These are phyloP conservation scores for Atrina japonica DNA, from an alignment of 2,888 invertebrate genomes.

Conservation along the genomic window DNA sequence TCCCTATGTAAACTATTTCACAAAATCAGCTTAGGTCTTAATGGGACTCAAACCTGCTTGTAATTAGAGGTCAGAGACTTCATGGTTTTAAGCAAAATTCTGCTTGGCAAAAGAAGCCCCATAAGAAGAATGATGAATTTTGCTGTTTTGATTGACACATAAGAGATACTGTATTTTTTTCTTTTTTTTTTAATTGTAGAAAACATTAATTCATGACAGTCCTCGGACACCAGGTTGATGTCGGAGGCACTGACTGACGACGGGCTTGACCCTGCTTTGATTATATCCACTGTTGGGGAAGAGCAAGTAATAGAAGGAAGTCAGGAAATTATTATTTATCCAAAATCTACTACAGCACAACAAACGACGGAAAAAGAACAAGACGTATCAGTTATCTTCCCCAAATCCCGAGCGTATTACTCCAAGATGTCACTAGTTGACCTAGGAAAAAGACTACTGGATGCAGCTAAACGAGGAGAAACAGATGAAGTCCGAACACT, in stretches of 20 bases:
- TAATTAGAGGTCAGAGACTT: too few species aligned
- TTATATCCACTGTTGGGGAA: constrained; percentile 21
- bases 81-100: too few species aligned
- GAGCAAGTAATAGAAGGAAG: constrained; percentile 14
- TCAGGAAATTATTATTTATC: constrained; percentile 22
- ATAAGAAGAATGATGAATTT: too few species aligned
- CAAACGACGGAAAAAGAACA: constrained; percentile 14
- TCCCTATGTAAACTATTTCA: too few species aligned
- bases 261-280: constrained; percentile 33
- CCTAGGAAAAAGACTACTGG: constrained; percentile 89
- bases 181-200: too few species aligned
- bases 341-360: constrained; percentile 2
- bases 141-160: too few species aligned
- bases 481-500: constrained; percentile 88
- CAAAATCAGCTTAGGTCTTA: too few species aligned
- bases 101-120: too few species aligned
- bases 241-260: constrained; percentile 32
- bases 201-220: too few species aligned
- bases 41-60: too few species aligned
- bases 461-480: constrained; percentile 90
- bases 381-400: constrained; percentile 22
- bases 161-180: too few species aligned
- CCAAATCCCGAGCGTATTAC: constrained; percentile 16
- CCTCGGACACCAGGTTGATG: constrained; percentile 3
- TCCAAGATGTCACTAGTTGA: constrained; percentile 83